Conservation (phyloP, 2,888 invertebrate species). For the Ochropleura plecta region DNA sequence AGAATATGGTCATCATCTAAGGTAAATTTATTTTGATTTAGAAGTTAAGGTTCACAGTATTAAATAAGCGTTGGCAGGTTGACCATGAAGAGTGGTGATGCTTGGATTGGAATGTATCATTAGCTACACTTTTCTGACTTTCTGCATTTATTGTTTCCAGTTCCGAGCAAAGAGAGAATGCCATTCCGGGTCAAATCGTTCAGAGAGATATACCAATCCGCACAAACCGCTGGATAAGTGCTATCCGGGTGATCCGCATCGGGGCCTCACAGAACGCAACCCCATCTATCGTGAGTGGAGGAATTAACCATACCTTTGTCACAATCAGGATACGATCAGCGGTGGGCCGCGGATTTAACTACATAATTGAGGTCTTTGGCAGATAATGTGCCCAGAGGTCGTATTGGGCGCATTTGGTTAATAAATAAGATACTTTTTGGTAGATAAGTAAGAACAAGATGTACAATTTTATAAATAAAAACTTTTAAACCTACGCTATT, state of each 20-base stretch:
- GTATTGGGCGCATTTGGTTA: not conserved
- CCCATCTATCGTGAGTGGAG: constrained; percentile 21
- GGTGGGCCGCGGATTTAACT: constrained; percentile 22
- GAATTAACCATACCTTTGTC: constrained; percentile 16
- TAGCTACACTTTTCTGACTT: not conserved
- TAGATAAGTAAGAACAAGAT: not conserved
- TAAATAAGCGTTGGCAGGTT: not conserved
- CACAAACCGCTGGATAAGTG: constrained; percentile 9
- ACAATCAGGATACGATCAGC: constrained; percentile 34
- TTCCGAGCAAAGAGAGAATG: not conserved
- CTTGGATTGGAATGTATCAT: not conserved
- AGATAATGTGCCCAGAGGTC: not conserved
- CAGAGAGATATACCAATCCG: not conserved
- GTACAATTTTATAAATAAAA: not conserved
- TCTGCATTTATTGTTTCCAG: constrained; percentile 14
- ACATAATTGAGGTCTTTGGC: constrained; percentile 11
- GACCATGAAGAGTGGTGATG: not conserved
- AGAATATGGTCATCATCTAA: not conserved
- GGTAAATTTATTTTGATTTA: not conserved
- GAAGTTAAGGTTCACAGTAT: not conserved
- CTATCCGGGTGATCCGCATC: constrained; percentile 25
- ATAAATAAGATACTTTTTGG: not conserved
- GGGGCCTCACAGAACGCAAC: constrained; percentile 19
- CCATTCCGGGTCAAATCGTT: not conserved
- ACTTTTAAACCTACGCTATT: not conserved